Base-by-base conservation (phyloP, 2,888 invertebrate species). In the Strigamia transsilvanica region DNA sequence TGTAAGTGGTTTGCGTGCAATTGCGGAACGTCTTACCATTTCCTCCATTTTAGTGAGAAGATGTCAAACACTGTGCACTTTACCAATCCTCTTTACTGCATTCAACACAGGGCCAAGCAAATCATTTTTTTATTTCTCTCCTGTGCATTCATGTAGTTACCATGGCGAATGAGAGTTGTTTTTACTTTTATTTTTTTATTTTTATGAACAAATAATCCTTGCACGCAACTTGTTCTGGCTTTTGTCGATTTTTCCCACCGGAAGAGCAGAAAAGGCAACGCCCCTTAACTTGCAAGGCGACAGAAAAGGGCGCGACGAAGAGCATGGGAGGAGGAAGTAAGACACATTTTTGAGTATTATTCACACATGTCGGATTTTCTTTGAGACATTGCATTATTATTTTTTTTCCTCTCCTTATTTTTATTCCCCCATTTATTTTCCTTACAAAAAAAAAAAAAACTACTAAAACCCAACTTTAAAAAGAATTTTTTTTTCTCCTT, bases 291-390 rank as follows among this genome's bases (percentile, higher is more conserved):
- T 27, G 23, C 66, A 3, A 66, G 51, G 66, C 66, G 66, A 66
- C 66, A 66, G 61, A 61, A 61, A 61, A 61, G 61, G 61, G 61
- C 61, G 61, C 61, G 23, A 61, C 21, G n/a, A 61, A 18, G 51
- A n/a, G n/a, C 7, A 34, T 34, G 34, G n/a, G 51, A 23, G 66
- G 27, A 66, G 66, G 27, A 66, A 66, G 27, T 27, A 66, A 66
- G 66, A 66, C 66, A 66, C 66, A 66, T 66, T 66, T 66, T 66
- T 27, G 66, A 66, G 66, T 66, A 66, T 66, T 66, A 66, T 66
- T 66, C 66, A 66, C 66, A 66, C 66, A 66, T 66, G 66, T 66
- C 66, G 66, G 66, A 66, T 66, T 66, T 66, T 27, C 23, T 23
- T 66, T 51, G 51, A n/a, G 18, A 51, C 51, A 51, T 51, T 51